Evolutionary conservation across 2,113 vertebrate genomes (phyloP).

Genomic region (Nicator chloris): DNA sequence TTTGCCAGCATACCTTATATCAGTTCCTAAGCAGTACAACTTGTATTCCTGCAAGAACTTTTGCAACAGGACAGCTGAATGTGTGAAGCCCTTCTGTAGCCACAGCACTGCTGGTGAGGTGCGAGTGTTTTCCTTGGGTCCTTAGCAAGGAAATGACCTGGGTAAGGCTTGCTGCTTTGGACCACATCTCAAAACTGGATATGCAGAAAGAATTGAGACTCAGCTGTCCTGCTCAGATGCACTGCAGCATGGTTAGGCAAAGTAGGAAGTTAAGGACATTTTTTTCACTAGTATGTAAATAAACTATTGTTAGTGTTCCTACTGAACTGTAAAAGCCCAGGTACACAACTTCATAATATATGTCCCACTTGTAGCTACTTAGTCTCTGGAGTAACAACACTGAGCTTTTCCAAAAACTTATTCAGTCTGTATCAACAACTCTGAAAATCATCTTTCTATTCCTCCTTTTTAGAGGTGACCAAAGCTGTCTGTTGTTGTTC

Average conservation of each 20-base stretch:
- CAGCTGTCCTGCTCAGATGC: background rate
- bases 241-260: background rate
- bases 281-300: background rate
- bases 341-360: background rate
- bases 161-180: background rate
- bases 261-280: background rate
- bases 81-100: background rate
- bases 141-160: background rate
- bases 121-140: background rate
- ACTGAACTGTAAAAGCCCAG: background rate
- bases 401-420: background rate
- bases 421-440: background rate
- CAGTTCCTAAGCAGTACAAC: background rate
- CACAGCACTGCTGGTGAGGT: background rate
- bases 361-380: background rate
- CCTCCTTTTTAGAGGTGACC: background rate
- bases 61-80: background rate
- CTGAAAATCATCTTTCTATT: background rate
- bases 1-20: background rate
- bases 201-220: background rate
- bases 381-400: background rate
- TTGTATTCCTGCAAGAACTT: background rate
- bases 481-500: background rate
- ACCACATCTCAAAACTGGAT: background rate
- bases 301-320: background rate